These are phyloP conservation scores for Belgica antarctica DNA, from an alignment of 2,888 invertebrate species.

Conservation along the genomic window DNA sequence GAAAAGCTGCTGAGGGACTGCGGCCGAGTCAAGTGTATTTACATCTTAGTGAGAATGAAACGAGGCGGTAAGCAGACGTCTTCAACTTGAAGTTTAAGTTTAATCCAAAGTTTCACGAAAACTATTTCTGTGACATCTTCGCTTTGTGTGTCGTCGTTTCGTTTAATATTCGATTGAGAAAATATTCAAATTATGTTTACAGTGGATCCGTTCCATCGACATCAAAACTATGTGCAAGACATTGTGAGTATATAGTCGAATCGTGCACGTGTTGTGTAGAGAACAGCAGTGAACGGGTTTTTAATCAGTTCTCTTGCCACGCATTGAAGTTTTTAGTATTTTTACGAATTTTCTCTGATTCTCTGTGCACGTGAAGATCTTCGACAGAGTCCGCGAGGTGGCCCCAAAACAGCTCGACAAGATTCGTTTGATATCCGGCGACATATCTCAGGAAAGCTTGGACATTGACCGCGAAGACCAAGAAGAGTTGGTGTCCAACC, in stretches of 20 bases:
- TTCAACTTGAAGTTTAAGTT: too few species aligned
- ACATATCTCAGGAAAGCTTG: constrained; percentile 61
- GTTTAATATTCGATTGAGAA: not conserved
- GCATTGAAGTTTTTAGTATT: not conserved
- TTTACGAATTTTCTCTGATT: not conserved
- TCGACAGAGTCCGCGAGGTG: constrained; percentile 58
- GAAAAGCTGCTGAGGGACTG: constrained; percentile 89
- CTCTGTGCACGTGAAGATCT: constrained; percentile 56
- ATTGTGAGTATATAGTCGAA: constrained; percentile 34
- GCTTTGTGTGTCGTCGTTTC: too few species aligned
- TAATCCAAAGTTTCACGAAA: too few species aligned
- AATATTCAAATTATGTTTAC: constrained; percentile 2
- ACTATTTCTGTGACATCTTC: too few species aligned
- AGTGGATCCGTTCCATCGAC: constrained; percentile 33
- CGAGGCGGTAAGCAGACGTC: constrained; percentile 48
- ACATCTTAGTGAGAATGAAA: constrained; percentile 76
- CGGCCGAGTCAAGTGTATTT: constrained; percentile 72
- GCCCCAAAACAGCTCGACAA: constrained; percentile 64
- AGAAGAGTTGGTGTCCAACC: constrained; percentile 60
- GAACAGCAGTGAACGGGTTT: too few species aligned
- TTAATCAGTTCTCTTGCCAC: not conserved
- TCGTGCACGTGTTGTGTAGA: too few species aligned
- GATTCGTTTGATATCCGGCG: constrained; percentile 65
- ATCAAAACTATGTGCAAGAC: constrained; percentile 29
- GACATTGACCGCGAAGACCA: constrained; percentile 62